Base-by-base conservation (phyloP, 2,888 invertebrate species). In the Entomobrya multifasciata region DNA sequence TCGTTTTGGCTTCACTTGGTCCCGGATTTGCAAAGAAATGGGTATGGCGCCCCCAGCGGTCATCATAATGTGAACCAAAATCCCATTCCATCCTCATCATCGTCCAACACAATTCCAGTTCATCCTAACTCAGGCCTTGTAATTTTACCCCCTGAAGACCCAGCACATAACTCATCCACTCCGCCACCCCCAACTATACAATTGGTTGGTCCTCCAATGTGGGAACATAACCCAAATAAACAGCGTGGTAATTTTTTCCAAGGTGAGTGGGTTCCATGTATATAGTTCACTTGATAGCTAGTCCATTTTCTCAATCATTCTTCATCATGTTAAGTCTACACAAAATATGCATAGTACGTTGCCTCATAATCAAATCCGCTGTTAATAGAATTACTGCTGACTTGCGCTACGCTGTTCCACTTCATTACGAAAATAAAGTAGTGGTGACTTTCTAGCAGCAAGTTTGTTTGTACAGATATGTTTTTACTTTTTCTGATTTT, bases 1-100 rank as follows among this genome's bases (percentile, higher is more conserved):
- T 98, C 98, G 0, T 97, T 98, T 93, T 99, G 99, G 99, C 93
- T 98, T 86, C 97, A 98, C 92, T 94, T 98, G 79, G 97, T 99
- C 86, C 98, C 98, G 49, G 98, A 98, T 92, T 92, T 94, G 70
- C 90, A 90, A 90, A 90, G 89, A 79, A 91, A 90, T 88, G 90
- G 90, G 25, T 78, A 87, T 90, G 91, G 92, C 49, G 92, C 92
- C 30, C 92, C 92, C 57, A 92, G 91, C 30, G 90, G 91, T 52
- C 65, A 89, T 74, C 90, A 89, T 85, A 89, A 81, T 76, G 87
- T 83, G 67, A 87, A 89, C 57, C 80, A 85, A 67, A 89, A 87
- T 78, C 86, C 88, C 74, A 79, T 87, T 81, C 78, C 82, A 72
- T 80, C 83, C 83, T 74, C 84, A 65, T 77, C 86, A 65, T 82